phyloP scores from a whole-genome alignment of 1,140 invertebrate genomes.

The Leptoteleia sp. region DNA sequence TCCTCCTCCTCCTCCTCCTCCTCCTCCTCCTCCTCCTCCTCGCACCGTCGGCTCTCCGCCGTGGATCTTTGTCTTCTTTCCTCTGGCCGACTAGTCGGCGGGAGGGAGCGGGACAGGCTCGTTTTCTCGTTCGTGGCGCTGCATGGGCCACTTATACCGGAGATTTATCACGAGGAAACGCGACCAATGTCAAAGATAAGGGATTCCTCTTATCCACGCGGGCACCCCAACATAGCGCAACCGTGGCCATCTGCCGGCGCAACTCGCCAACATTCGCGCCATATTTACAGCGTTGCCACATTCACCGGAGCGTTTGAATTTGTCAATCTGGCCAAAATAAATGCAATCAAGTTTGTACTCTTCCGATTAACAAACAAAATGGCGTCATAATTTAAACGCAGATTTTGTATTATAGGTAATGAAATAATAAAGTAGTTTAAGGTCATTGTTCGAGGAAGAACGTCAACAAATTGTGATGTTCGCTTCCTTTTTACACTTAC shows the following conservation, averaged over 20 bases:
- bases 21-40: slow-evolving; percentile 13
- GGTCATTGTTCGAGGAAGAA: too few relatives aligned
- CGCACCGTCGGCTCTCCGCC: slow-evolving; percentile 23
- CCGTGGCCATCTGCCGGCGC: slow-evolving; percentile 24
- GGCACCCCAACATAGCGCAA: slow-evolving; percentile 10
- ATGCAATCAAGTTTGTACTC: too few relatives aligned
- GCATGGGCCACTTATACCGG: slow-evolving; percentile 39
- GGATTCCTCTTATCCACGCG: slow-evolving; percentile 20
- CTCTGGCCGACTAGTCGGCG: slow-evolving; percentile 1
- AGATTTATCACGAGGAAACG: slow-evolving; percentile 63
- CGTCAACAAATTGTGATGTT: too few relatives aligned
- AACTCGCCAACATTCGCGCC: slow-evolving; percentile 15
- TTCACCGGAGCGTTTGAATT: slow-evolving; percentile 11
- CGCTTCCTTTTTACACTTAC: too few relatives aligned
- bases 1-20: too few relatives aligned
- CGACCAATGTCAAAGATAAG: slow-evolving; percentile 62
- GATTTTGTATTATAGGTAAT: too few relatives aligned
- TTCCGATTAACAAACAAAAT: too few relatives aligned
- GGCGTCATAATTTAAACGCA: too few relatives aligned
- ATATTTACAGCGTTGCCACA: slow-evolving; percentile 19
- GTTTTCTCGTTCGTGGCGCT: slow-evolving; percentile 31
- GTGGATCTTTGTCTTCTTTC: slow-evolving; percentile 63
- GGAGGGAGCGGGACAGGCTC: slow-evolving; percentile 14
- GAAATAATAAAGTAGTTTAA: too few relatives aligned
- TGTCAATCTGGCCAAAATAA: slow-evolving; percentile 4